phyloP scores from a whole-genome alignment of 2,797 vertebrate species.

The Oreochromis mossambicus region DNA sequence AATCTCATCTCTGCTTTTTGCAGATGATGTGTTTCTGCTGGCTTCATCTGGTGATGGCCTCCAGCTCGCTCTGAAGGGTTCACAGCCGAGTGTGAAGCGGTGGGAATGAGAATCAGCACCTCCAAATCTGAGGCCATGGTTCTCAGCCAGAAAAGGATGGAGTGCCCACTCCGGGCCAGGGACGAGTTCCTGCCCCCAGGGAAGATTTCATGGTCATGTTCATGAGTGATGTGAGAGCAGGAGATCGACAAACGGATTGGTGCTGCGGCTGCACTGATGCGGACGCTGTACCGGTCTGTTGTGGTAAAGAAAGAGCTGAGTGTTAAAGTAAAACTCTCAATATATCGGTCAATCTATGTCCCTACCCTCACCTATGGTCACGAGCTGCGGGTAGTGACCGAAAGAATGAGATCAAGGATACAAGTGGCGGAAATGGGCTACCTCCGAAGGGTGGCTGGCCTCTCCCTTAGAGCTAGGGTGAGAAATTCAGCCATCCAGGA shows the following conservation, averaged over 20 bases:
- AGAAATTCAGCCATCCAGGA: too few species aligned
- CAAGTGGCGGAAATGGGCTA: too few species aligned
- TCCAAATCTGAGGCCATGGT: neutral
- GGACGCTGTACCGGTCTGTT: neutral
- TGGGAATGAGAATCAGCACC: neutral
- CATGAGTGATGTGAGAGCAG: neutral
- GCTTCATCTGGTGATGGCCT: too few species aligned
- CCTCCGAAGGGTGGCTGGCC: too few species aligned
- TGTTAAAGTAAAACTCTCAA: neutral
- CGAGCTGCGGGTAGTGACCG: too few species aligned
- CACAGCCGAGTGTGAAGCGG: too few species aligned
- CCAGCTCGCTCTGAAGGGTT: too few species aligned
- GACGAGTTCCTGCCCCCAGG: neutral
- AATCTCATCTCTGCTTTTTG: too few species aligned
- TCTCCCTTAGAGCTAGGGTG: too few species aligned
- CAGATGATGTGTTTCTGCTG: too few species aligned
- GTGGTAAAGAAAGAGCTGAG: neutral
- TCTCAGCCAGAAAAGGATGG: neutral
- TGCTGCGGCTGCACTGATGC: neutral
- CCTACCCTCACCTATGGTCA: too few species aligned
- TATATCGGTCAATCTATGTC: accelerated
- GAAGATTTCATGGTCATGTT: neutral
- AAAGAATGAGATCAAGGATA: too few species aligned
- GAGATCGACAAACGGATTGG: neutral
- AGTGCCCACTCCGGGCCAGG: neutral